A percentile compares a stretch with the other conserved stretches of the same genome.
Conservation (phyloP, 2,797 vertebrate genomes). For the Decapterus maruadsi region DNA sequence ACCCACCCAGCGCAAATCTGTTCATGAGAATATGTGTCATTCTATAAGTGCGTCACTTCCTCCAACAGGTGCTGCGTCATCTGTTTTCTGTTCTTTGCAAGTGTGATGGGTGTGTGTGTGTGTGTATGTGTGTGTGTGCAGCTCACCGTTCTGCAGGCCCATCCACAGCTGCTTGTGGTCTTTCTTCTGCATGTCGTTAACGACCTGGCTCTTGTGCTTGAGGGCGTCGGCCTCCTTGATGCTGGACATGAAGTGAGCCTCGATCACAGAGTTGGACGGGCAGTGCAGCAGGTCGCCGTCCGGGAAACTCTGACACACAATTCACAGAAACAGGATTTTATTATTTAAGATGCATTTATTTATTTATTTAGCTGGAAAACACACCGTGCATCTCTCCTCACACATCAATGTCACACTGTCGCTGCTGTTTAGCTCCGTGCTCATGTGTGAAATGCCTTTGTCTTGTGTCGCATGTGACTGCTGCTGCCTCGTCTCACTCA, state of each 20-base stretch:
- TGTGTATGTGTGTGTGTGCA: not conserved
- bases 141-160: conserved; percentile 97
- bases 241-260: conserved; percentile 98
- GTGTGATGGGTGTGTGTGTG: not conserved
- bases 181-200: conserved; percentile 99
- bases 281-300: conserved; percentile 96
- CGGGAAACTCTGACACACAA: conserved; percentile 90
- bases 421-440: too few relatives aligned
- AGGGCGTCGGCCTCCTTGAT: conserved; percentile 99
- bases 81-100: conserved; percentile 83
- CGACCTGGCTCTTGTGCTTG: conserved; percentile 98
- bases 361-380: too few relatives aligned
- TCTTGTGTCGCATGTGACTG: too few relatives aligned
- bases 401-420: too few relatives aligned
- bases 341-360: not conserved
- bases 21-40: conserved; percentile 33
- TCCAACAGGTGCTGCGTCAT: conserved; percentile 92
- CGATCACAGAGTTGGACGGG: conserved; percentile 92
- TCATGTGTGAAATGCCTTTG: too few relatives aligned
- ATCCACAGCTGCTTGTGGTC: conserved; percentile 99
- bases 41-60: conserved; percentile 73
- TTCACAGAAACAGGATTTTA: not conserved
- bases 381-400: too few relatives aligned
- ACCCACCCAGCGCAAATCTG: conserved; percentile 18
- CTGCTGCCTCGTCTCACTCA: too few relatives aligned